Base-by-base conservation (phyloP, 53 echinoderm and acorn worm species). In the Patiria pectinifera region DNA sequence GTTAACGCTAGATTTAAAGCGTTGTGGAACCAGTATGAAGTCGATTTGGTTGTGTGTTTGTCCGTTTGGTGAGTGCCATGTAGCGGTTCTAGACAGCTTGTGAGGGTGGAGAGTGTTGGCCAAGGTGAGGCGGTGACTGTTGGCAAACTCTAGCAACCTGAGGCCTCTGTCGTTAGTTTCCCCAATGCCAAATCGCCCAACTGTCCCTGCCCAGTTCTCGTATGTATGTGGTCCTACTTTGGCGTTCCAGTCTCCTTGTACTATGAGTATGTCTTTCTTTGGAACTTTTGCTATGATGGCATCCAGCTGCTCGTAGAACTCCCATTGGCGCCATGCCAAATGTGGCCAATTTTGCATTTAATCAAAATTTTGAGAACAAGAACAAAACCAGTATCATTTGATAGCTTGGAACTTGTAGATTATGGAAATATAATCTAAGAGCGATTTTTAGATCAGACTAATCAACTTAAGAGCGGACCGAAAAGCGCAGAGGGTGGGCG, bases 21-120 rank as follows among this genome's bases (percentile, higher is more conserved):
- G 19, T 18, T 66, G 66, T 11, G 3, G 66, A 14, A 66, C 66
- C 15, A 66, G 66, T 3, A 66, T 66, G 19, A 66, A 66, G 15
- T 15, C 12, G 66, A 11, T 13, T 11, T 66, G 66, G 10, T 80
- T 85, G 82, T 91, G 82, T 63, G 58, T 45, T 62, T 85, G 15
- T 43, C 85, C 85, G 47, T 85, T 23, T 3, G 62, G 85, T 6
- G 85, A 23, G 44, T 85, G 63, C 62, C 85, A 85, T 4, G 85
- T 85, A 24, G 85, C 21, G 0, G 19, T 85, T 62, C 85, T 19
- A 7, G 85, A 85, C 47, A 12, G 25, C 85, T 85, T 85, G 4
- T 85, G 85, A 9, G 85, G 63, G 48, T 86, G 87, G 13, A 91
- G 21, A 4, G 91, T 91, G 91, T 91, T 91, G n/a, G 82, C 80